Conservation (phyloP, 2,113 vertebrate genomes). For the Alosa alosa region DNA sequence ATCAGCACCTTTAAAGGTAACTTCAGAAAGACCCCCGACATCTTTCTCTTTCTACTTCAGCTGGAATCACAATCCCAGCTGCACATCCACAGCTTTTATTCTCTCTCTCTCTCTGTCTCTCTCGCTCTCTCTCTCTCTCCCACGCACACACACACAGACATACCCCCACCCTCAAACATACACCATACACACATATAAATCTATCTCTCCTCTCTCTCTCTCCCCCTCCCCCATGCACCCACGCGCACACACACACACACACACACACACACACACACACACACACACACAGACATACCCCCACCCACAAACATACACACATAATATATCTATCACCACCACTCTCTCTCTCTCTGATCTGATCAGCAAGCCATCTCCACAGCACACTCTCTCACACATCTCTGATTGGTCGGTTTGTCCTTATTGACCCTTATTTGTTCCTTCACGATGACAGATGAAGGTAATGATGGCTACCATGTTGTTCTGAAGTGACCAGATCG, state of each 20-base stretch:
- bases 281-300: neutral
- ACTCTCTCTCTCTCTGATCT: neutral
- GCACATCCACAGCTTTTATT: neutral
- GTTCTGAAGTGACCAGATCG: constrained; percentile 80
- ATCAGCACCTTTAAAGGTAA: constrained; percentile 88
- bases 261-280: neutral
- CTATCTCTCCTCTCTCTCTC: neutral
- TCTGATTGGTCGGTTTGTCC: neutral
- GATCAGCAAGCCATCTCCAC: neutral
- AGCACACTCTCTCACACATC: neutral
- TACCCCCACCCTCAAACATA: neutral
- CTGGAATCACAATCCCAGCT: neutral
- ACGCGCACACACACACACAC: neutral
- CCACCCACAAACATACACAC: too few relatives aligned
- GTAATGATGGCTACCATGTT: constrained; percentile 82
- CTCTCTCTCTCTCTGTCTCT: neutral
- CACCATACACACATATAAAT: neutral
- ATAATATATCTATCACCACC: too few relatives aligned
- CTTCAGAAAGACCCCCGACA: neutral
- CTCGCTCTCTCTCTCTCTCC: neutral
- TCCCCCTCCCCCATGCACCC: neutral
- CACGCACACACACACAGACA: neutral
- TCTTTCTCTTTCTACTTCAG: neutral
- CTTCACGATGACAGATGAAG: constrained; percentile 76
- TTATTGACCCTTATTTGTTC: constrained; percentile 19